phyloP scores from a whole-genome alignment of 2,888 invertebrate genomes.

The Chromoteleia sp. region DNA sequence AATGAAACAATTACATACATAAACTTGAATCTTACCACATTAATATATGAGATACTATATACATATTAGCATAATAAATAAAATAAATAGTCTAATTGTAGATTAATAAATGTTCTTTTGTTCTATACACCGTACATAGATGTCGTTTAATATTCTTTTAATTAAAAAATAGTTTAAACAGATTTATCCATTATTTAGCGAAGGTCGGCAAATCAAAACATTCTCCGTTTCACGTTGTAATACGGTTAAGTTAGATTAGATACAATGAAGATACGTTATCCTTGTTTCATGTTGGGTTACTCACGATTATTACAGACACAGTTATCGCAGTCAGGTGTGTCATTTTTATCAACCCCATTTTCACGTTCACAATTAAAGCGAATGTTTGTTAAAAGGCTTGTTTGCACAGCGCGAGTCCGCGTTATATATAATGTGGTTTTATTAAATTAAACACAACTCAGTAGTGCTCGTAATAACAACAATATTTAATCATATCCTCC shows the following conservation, averaged over 20 bases:
- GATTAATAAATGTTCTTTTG: too few relatives aligned
- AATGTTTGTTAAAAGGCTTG: slow-evolving; percentile 54
- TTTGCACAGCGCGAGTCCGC: slow-evolving; percentile 26
- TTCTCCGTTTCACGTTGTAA: slow-evolving; percentile 32
- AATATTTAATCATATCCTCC: slow-evolving; percentile 34
- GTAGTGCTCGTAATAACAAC: slow-evolving; percentile 43
- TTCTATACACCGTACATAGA: too few relatives aligned
- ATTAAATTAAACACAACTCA: slow-evolving; percentile 38
- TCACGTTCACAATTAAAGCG: slow-evolving; percentile 56
- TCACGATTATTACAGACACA: slow-evolving; percentile 61
- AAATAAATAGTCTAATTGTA: too few relatives aligned
- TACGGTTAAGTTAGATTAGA: slow-evolving; percentile 59
- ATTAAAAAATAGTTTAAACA: slow-evolving; percentile 7
- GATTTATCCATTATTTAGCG: slow-evolving; percentile 18
- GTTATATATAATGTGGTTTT: slow-evolving; percentile 28
- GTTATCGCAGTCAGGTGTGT: slow-evolving; percentile 62
- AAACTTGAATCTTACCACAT: too few relatives aligned
- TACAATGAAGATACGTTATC: slow-evolving; percentile 63
- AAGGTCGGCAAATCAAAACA: slow-evolving; percentile 47
- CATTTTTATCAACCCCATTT: slow-evolving; percentile 66
- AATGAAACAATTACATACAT: too few relatives aligned
- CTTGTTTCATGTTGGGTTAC: slow-evolving; percentile 55
- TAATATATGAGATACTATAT: too few relatives aligned
- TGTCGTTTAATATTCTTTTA: too few relatives aligned
- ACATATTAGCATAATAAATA: too few relatives aligned